phyloP scores from a whole-genome alignment of 2,797 vertebrate genomes.

The Eospalax fontanierii region DNA sequence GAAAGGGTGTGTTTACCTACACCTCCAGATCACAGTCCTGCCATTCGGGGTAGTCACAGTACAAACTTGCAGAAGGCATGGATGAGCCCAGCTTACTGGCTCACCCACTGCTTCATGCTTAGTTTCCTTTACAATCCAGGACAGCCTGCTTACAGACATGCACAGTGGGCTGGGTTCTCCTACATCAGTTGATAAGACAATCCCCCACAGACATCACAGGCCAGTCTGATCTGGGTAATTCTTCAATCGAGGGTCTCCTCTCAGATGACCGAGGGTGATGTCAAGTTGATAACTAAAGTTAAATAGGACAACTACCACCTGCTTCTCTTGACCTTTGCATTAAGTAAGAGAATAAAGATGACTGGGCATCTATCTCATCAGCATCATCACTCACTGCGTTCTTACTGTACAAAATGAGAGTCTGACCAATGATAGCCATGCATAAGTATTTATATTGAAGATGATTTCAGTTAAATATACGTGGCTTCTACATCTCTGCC shows the following conservation, averaged over 20 bases:
- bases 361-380: background rate
- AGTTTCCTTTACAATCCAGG: background rate
- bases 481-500: background rate
- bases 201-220: background rate
- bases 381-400: background rate
- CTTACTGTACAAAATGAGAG: background rate
- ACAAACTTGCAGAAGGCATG: background rate
- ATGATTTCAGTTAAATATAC: background rate
- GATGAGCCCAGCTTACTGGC: background rate
- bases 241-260: background rate
- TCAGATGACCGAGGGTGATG: background rate
- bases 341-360: background rate
- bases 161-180: background rate
- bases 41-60: background rate
- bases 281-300: background rate
- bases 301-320: background rate
- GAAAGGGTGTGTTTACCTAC: background rate
- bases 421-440: background rate
- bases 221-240: background rate
- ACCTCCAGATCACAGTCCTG: background rate
- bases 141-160: background rate
- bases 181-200: background rate
- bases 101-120: background rate
- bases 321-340: background rate
- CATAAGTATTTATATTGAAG: background rate